Evolutionary conservation across 2,113 vertebrate genomes (phyloP), one percentile per base, ranked within the genome.

Genomic region (Passer montanus): DNA sequence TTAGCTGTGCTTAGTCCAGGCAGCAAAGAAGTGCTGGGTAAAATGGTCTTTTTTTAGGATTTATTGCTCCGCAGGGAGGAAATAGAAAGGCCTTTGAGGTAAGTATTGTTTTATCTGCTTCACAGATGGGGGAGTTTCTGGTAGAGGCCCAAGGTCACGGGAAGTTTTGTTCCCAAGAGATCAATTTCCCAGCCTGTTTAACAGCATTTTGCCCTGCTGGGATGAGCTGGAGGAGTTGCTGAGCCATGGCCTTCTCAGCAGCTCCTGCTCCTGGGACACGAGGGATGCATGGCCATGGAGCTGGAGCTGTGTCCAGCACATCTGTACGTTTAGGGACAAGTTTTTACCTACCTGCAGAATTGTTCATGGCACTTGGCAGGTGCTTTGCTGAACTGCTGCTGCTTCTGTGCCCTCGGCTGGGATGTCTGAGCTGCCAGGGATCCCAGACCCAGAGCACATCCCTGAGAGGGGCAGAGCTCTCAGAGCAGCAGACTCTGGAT

Each of bases 51-150:
- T 76, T 81, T 94, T 83, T 77, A 63, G 79, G 63, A 64, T 83
- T 80, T 90, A 87, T 92, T 90, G 89, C 86, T 95, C 93, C 11
- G 0, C 15, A 0, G 92, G 88, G 96, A 94, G 94, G 86, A 96
- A 93, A 20, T 39, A 53, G 58, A 94, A 90, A 92, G 76, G 64
- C 76, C 64, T 92, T 88, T 94, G 93, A 95, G 93, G 88, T 78
- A 73, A 87, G 64, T 86, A 67, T 84, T 88, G 85, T 93, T 96
- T 83, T 93, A 93, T 95, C 93, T 92, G 69, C 93, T 92, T 94
- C 75, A 56, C 91, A 90, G 87, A 79, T 66, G 63, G 35, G 67
- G 68, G 84, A 91, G 74, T 87, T 87, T 58, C 69, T 97, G 91
- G 77, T 95, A 30, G 41, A 62, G 87, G 18, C 78, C 49, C 74